Evolutionary conservation across 1,140 invertebrate genomes (phyloP), one percentile per base, ranked within the genome.

Genomic region (Tetragonula clypearis): DNA sequence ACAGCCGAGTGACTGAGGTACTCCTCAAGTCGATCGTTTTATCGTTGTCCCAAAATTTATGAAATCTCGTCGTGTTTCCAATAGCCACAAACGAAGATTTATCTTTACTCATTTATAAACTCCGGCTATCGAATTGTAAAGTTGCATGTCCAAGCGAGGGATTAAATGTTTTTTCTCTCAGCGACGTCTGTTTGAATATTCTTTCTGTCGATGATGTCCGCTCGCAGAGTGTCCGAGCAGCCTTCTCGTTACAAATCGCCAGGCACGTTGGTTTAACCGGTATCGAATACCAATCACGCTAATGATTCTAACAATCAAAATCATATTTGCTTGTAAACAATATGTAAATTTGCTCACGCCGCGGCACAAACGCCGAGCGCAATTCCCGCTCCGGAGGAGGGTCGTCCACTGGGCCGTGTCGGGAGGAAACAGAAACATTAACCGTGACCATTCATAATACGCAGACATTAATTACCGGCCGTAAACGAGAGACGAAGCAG

Each of bases 281-380:
- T 26, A 35, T 62, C 23, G 58, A 81, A 73, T 72, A 60, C 68
- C 58, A 65, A 75, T 77, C 55, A 53, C 76, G n/a, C 75, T 84
- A 84, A 84, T 84, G 82, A 84, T 78, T 69, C 82, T 69, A 84
- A 84, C 82, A 84, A 78, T 69, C 75, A 78, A 78, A 84, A 77
- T 84, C 82, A 84, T 79, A 84, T 79, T 79, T 84, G 66, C 66
- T 79, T 79, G 82, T 79, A 84, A 79, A 84, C 76, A 72, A 79
- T 79, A 84, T 84, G 82, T 66, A 84, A 84, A 84, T 84, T 78
- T 60, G 62, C 19, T 19, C 23, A 35, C 4, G n/a, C 19, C 55
- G 14, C 66, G 55, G 41, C 58, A 65, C 49, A 55, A 75, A 60
- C 35, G 41, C 5, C 15, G 69, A 4, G 11, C 12, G 60, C 60